Percentiles rank a stretch among this genome's conserved stretches.
Evolutionary conservation across 2,888 invertebrate genomes (phyloP).

Genomic region (Gasteruption jaculator): DNA sequence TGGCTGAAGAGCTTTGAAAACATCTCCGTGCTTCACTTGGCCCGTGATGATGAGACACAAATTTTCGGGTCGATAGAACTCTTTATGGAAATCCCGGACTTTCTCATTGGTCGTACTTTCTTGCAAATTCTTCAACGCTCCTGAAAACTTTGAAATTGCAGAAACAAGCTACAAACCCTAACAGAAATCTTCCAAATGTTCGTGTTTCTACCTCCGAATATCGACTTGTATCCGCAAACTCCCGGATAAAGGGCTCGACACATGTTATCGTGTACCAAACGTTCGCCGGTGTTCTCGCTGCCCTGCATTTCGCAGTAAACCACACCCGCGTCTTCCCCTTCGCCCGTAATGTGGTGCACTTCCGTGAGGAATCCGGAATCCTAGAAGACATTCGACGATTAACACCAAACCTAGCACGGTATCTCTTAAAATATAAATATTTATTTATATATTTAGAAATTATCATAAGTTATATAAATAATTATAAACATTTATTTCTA

Average conservation of each 20-base stretch:
- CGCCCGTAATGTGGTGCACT: conserved; percentile 85
- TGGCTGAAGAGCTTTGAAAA: conserved; percentile 68
- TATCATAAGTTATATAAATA: conserved; percentile 4
- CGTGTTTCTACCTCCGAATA: conserved; percentile 72
- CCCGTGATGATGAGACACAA: conserved; percentile 80
- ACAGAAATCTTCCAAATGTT: not conserved
- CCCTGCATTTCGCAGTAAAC: conserved; percentile 97
- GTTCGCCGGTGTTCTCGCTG: conserved; percentile 75
- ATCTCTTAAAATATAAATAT: conserved; percentile 5
- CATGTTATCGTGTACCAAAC: conserved; percentile 63
- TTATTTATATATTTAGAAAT: conserved; percentile 3
- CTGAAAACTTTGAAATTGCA: conserved; percentile 24
- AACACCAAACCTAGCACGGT: conserved; percentile 8
- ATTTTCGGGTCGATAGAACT: conserved; percentile 87
- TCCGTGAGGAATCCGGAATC: conserved; percentile 82
- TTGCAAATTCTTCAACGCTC: conserved; percentile 74
- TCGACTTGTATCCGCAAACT: conserved; percentile 76
- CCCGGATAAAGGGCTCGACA: conserved; percentile 73
- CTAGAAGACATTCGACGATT: conserved; percentile 44
- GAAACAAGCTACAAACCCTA: not conserved
- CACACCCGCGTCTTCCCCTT: conserved; percentile 87
- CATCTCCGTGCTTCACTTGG: conserved; percentile 68
- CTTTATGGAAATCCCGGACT: conserved; percentile 76
- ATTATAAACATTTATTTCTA: conserved; percentile 3
- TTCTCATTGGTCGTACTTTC: conserved; percentile 76